Evolutionary conservation across 2,113 vertebrate genomes (phyloP), one percentile per base, ranked within the genome.

Genomic region (Nerophis ophidion): DNA sequence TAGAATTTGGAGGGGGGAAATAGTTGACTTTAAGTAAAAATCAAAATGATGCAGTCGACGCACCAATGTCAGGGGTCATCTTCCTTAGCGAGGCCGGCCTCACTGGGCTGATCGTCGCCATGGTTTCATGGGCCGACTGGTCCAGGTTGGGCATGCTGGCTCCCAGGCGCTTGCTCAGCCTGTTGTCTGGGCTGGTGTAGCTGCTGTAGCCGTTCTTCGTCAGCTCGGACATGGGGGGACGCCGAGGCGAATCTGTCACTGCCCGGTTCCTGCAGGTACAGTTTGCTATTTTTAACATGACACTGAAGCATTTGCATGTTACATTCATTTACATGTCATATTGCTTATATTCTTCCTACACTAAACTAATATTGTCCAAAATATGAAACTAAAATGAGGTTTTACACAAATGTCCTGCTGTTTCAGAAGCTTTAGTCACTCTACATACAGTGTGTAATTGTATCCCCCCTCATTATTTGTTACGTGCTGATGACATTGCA

Each of bases 131-230:
- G 0, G 16, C 4, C 11, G 90, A 76, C 2, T 92, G 92, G 8
- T 88, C 88, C 65, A 97, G 88, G 77, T 96, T 91, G 0, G 95
- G 96, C 89, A 98, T 86, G 58, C 97, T 98, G 80, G 92, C 88
- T 48, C 95, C 95, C 80, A 95, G 90, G 16, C 91, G 88, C 65
- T 88, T 87, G 58, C 79, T 92, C 2, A 92, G 64, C 34, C 54
- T 17, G 14, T 75, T 68, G 14, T 83, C 77, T 0, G 88, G 66
- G 0, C 81, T 82, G 10, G 80, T 5, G 2, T 65, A 82, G 53
- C 83, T 91, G 0, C n/a, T 75, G 76, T 78, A 84, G 57, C 78
- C 80, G 0, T 45, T 65, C 54, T 81, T 78, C 19, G 91, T 87
- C 75, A 93, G 82, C 13, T 95, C 93, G 65, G 91, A 91, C 13